These are phyloP conservation scores for Scolopax bukidnonensis DNA, from an alignment of 2,797 vertebrate genomes.

Conservation along the genomic window DNA sequence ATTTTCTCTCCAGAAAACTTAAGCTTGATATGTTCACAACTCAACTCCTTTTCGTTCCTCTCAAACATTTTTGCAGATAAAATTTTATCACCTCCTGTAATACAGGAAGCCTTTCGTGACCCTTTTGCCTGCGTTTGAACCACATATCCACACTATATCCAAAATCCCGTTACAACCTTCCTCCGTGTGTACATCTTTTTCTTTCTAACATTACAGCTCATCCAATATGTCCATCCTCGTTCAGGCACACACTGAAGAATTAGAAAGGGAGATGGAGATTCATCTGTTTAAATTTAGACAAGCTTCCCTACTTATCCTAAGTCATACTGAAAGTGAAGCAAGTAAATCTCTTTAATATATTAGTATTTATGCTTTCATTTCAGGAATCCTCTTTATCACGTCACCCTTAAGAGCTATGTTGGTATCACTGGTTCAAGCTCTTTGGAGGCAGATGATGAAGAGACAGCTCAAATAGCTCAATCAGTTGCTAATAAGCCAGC, in stretches of 20 bases:
- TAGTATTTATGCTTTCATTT: constrained; percentile 34
- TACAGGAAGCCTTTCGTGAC: background rate
- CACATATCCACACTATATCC: background rate
- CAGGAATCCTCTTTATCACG: constrained; percentile 24
- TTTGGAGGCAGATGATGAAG: background rate
- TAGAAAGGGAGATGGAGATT: constrained; percentile 19
- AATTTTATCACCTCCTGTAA: background rate
- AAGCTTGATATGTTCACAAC: constrained; percentile 48
- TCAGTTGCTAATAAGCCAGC: background rate
- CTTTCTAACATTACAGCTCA: background rate
- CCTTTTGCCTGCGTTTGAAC: background rate
- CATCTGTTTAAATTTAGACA: constrained; percentile 57
- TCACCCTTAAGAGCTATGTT: background rate
- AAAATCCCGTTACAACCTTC: background rate
- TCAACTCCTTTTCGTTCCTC: constrained; percentile 4
- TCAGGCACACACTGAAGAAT: constrained; percentile 17
- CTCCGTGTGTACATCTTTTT: background rate
- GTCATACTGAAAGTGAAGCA: constrained; percentile 36
- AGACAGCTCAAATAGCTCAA: background rate
- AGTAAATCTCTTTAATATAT: constrained; percentile 58
- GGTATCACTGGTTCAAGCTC: background rate
- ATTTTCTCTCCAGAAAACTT: constrained; percentile 58
- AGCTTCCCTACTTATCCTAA: constrained; percentile 51
- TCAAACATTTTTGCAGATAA: constrained; percentile 6
- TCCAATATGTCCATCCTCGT: constrained; percentile 2